These are phyloP conservation scores for Conus betulinus DNA, from an alignment of 1,140 invertebrate species.

Conservation along the genomic window DNA sequence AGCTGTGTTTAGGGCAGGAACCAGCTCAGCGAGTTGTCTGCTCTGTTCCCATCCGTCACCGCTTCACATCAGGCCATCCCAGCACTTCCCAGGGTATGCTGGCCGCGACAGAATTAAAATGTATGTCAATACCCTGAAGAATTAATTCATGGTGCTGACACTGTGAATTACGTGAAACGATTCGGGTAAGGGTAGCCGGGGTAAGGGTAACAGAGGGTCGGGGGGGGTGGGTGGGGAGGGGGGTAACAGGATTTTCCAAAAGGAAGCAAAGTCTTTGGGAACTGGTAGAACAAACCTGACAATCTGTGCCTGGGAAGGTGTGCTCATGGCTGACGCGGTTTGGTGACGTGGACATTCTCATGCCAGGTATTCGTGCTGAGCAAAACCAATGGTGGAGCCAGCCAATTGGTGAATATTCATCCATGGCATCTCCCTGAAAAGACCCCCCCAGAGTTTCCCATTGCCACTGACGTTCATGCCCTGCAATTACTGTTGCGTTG, in stretches of 20 bases:
- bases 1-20: background rate
- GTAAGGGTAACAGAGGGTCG: no score
- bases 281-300: background rate
- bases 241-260: background rate
- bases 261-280: background rate
- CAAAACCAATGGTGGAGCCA: background rate
- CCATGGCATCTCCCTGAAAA: slow-evolving; percentile 29
- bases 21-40: background rate
- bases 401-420: slow-evolving; percentile 23
- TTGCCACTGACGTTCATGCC: slow-evolving; percentile 14
- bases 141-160: background rate
- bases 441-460: slow-evolving; percentile 17
- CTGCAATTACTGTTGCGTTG: slow-evolving; percentile 21
- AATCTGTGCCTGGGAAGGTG: background rate
- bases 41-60: background rate
- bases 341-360: background rate
- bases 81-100: background rate
- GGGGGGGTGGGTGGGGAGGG: no score
- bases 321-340: background rate
- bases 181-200: no score
- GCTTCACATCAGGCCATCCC: background rate
- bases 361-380: background rate
- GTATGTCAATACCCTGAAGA: background rate
- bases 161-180: background rate
- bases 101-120: no score